A percentile compares a stretch with the other conserved stretches of the same genome.
These are phyloP conservation scores for Drosophila obscura DNA, from an alignment of 1,140 invertebrate genomes.

Conservation along the genomic window DNA sequence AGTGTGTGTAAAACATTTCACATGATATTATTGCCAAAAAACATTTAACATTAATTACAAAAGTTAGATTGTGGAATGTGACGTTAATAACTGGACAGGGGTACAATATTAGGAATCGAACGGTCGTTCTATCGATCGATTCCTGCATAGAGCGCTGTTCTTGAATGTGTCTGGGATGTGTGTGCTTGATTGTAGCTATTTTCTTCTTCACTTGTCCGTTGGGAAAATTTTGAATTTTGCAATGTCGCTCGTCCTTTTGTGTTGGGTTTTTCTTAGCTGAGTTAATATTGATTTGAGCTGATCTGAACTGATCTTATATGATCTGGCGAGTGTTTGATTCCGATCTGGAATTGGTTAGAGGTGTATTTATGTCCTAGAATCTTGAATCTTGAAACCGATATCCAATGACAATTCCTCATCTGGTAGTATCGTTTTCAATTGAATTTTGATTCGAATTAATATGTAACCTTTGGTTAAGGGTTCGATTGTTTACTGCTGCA, in stretches of 20 bases:
- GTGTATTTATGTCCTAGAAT: constrained; percentile 8
- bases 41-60: constrained; percentile 46
- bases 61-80: constrained; percentile 10
- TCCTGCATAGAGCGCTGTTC: constrained; percentile 26
- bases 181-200: background rate
- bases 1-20: constrained; percentile 66
- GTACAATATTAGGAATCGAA: background rate
- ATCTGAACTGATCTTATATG: constrained; percentile 13
- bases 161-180: constrained; percentile 1
- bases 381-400: constrained; percentile 4
- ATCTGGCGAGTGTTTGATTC: background rate
- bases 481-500: too few species aligned
- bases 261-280: background rate
- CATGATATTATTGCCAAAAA: constrained; percentile 68
- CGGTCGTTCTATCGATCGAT: background rate
- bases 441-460: too few species aligned
- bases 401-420: too few species aligned
- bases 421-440: too few species aligned
- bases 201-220: constrained; percentile 1
- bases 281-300: constrained; percentile 28
- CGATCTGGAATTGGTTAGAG: too few species aligned
- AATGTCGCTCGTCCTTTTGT: background rate
- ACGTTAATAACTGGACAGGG: constrained; percentile 7
- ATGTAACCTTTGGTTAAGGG: too few species aligned
- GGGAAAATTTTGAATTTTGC: constrained; percentile 22